These are phyloP conservation scores for Catostomus latipinnis DNA, from an alignment of 2,797 vertebrate species.

Conservation along the genomic window DNA sequence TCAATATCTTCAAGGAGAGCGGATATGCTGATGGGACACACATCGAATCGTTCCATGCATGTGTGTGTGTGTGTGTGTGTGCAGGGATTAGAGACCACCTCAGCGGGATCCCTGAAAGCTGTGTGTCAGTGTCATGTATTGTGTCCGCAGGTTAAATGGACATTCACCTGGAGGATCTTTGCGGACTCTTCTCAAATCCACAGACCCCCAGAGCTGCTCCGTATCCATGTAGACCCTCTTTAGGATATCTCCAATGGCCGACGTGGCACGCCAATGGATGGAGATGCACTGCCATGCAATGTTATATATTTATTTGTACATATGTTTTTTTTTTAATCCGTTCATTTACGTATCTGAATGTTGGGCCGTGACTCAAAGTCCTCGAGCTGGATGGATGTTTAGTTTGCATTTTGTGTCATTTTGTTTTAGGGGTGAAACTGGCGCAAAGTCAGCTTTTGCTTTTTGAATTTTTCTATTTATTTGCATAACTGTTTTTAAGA, in stretches of 20 bases:
- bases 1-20: slow-evolving; percentile 32
- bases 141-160: slow-evolving; percentile 72
- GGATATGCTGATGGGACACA: slow-evolving; percentile 5
- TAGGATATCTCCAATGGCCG: background rate
- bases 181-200: slow-evolving; percentile 32
- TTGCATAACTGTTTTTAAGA: background rate
- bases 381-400: background rate
- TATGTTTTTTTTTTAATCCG: slow-evolving; percentile 74
- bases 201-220: slow-evolving; percentile 2
- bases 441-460: slow-evolving; percentile 9
- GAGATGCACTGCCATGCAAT: slow-evolving; percentile 15
- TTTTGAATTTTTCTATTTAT: background rate
- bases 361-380: slow-evolving; percentile 55
- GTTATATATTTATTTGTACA: slow-evolving; percentile 84
- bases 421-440: background rate
- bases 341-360: slow-evolving; percentile 78
- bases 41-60: background rate
- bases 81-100: slow-evolving; percentile 4
- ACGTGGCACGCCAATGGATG: background rate
- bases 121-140: slow-evolving; percentile 59
- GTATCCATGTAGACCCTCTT: too few species aligned
- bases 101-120: background rate
- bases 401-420: background rate
- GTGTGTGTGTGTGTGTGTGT: background rate
- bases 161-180: slow-evolving; percentile 50